Evolutionary conservation across 2,113 vertebrate species (phyloP).

Genomic region (Pungitius pungitius): DNA sequence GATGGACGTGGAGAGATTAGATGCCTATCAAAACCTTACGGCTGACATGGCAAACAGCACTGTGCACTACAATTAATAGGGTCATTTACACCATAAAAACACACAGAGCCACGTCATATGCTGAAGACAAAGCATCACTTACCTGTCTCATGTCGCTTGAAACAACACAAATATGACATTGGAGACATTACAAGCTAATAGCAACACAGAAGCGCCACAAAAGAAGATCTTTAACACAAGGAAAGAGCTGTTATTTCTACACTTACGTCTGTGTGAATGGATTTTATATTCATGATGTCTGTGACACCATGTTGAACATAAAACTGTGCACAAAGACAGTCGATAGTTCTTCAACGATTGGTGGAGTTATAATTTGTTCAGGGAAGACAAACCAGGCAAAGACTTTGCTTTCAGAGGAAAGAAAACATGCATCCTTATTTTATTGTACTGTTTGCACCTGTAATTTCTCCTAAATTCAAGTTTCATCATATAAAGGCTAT

Average conservation of each 20-base stretch:
- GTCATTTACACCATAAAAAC: constrained; percentile 4
- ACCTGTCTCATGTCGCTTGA: constrained; percentile 39
- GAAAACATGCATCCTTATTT: not conserved
- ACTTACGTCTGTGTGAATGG: constrained; percentile 14
- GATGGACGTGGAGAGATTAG: not conserved
- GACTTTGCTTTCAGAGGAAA: not conserved
- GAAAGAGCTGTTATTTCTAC: constrained; percentile 62
- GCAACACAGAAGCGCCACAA: constrained; percentile 70
- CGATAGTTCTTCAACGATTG: constrained; percentile 37
- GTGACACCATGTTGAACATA: constrained; percentile 21
- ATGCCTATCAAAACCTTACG: not conserved
- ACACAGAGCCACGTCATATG: not conserved
- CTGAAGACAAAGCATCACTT: constrained; percentile 47
- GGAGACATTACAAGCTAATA: constrained; percentile 53
- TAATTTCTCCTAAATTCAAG: not conserved
- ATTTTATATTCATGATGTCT: constrained; percentile 29
- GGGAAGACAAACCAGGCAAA: not conserved
- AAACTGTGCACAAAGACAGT: constrained; percentile 25
- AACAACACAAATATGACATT: constrained; percentile 58
- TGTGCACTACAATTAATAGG: not conserved
- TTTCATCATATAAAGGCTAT: not conserved
- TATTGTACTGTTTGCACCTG: not conserved
- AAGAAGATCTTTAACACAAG: constrained; percentile 38
- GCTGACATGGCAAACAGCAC: not conserved
- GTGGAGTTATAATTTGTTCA: constrained; percentile 49